phyloP scores from a whole-genome alignment of 2,113 vertebrate species.

The Circaetus gallicus region DNA sequence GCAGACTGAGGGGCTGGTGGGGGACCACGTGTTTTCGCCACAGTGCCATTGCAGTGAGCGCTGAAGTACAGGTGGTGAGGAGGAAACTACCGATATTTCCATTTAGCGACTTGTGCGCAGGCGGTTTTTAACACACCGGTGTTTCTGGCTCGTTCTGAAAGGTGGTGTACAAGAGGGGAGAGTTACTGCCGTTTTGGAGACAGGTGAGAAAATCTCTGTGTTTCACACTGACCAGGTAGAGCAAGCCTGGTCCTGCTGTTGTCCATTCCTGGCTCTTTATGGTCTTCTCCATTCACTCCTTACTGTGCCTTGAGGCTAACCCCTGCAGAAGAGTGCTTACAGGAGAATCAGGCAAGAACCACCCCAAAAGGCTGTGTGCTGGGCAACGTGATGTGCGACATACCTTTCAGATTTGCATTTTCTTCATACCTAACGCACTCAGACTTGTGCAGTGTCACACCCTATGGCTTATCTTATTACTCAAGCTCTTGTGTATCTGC shows the following conservation, averaged over 20 bases:
- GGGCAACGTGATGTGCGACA: neutral
- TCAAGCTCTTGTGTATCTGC: neutral
- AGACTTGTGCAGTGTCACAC: neutral
- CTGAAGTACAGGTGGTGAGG: neutral
- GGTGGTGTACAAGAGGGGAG: neutral
- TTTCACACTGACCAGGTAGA: neutral
- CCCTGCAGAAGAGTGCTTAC: neutral
- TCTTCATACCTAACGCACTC: neutral
- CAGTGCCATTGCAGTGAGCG: accelerated
- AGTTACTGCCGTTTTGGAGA: neutral
- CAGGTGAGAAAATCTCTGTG: neutral
- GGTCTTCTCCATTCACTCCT: neutral
- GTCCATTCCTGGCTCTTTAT: neutral
- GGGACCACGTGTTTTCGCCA: accelerated
- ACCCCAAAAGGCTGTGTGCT: neutral
- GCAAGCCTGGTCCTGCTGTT: neutral
- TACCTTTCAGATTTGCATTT: neutral
- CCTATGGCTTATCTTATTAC: neutral
- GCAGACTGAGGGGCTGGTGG: neutral
- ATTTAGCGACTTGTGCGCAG: neutral
- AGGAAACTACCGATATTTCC: neutral
- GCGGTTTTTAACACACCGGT: neutral
- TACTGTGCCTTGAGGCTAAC: neutral
- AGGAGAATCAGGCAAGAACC: neutral
- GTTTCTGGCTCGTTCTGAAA: neutral